These are phyloP conservation scores for Thinocorus orbignyianus DNA, from an alignment of 2,113 vertebrate genomes.

Conservation along the genomic window DNA sequence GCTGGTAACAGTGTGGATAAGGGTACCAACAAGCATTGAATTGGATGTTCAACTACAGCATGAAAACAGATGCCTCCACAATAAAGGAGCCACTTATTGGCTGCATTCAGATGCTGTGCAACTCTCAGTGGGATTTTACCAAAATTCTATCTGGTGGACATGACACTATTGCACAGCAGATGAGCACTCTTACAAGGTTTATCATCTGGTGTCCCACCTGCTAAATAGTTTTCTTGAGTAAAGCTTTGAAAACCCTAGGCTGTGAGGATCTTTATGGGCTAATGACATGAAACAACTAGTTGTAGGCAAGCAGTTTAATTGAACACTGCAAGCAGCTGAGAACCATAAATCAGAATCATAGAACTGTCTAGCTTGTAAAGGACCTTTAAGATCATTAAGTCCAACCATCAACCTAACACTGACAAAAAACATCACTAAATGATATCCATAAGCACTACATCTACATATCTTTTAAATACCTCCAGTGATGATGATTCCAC, in stretches of 20 bases:
- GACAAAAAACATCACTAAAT: too few relatives aligned
- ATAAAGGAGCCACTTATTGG: background rate
- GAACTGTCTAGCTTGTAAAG: too few relatives aligned
- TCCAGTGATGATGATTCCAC: too few relatives aligned
- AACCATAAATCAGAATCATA: too few relatives aligned
- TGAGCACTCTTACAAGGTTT: background rate
- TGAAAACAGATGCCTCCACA: background rate
- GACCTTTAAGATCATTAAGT: too few relatives aligned
- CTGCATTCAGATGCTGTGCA: background rate
- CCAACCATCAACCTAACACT: too few relatives aligned
- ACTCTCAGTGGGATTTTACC: background rate
- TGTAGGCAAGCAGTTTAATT: background rate
- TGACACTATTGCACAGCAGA: accelerated
- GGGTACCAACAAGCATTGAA: background rate
- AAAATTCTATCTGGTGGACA: background rate
- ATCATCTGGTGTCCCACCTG: background rate
- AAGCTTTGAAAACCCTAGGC: background rate
- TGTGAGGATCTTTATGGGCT: background rate
- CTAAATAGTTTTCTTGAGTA: background rate
- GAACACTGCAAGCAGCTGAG: background rate
- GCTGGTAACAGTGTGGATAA: background rate
- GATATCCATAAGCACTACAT: too few relatives aligned
- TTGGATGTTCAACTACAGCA: background rate
- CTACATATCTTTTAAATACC: too few relatives aligned
- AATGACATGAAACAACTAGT: background rate